Base-by-base conservation (phyloP, 2,888 invertebrate species). In the Alsophila aescularia region DNA sequence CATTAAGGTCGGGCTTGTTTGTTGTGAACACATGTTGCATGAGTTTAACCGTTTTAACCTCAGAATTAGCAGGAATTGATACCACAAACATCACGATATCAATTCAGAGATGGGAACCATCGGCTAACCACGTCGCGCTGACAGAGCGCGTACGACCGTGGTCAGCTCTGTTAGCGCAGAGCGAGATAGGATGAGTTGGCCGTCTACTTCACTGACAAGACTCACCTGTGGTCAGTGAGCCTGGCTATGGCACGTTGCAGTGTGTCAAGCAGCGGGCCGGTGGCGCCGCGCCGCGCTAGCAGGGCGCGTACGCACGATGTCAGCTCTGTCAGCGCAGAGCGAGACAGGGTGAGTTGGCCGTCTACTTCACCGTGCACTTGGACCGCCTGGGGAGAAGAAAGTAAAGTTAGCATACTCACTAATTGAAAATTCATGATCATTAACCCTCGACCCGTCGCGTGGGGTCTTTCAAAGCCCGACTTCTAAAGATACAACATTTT, bases 81-180 rank as follows among this genome's bases (percentile, higher is more conserved):
- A n/a, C n/a, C n/a, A n/a, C n/a, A n/a, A n/a, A n/a, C n/a, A n/a
- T n/a, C n/a, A n/a, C n/a, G n/a, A n/a, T n/a, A n/a, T n/a, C n/a
- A n/a, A n/a, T n/a, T n/a, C n/a, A n/a, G n/a, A n/a, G n/a, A n/a
- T n/a, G n/a, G n/a, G n/a, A n/a, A n/a, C n/a, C n/a, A n/a, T n/a
- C n/a, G n/a, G n/a, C n/a, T n/a, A n/a, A n/a, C 99, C 99, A 18
- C 96, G 96, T 73, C 97, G 96, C 0, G 98, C 96, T 16, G 96
- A 96, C 37, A 97, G 94, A 64, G 94, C 94, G 71, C 98, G 96
- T 52, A 98, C 93, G 10, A 96, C 95, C 49, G 93, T 93, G 52
- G 95, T 92, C 64, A 99, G 91, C 79, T 99, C 98, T 62, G 93
- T 93, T 13, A 98, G 92, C 0, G 97, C 96, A 60, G 96, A 95